Evolutionary conservation across 2,888 invertebrate genomes (phyloP).

Genomic region (Drosophila pullipes): DNA sequence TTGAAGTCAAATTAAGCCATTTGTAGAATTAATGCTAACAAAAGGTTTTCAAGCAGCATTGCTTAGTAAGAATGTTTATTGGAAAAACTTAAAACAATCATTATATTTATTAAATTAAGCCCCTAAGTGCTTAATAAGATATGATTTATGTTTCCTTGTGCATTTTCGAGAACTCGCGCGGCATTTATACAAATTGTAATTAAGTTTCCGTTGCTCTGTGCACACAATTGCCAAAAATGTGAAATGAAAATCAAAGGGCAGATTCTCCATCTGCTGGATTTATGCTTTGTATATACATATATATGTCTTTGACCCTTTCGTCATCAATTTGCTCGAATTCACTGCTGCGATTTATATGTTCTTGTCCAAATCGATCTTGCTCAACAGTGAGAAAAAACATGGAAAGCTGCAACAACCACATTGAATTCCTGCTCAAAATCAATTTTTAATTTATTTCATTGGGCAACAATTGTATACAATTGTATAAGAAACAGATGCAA

Average conservation of each 20-base stretch:
- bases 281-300: neutral
- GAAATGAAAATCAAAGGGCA: neutral
- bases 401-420: neutral
- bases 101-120: neutral
- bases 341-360: neutral
- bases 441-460: neutral
- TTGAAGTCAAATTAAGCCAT: neutral
- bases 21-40: neutral
- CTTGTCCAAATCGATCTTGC: neutral
- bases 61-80: neutral
- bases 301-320: neutral
- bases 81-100: neutral
- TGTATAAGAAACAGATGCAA: neutral
- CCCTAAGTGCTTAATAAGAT: neutral
- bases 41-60: neutral
- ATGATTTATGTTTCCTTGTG: neutral
- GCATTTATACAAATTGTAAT: neutral
- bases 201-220: neutral
- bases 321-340: neutral
- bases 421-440: neutral
- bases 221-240: neutral
- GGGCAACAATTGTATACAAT: neutral
- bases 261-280: neutral
- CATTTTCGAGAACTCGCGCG: neutral
- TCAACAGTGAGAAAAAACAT: neutral